Evolutionary conservation across 1,140 invertebrate genomes (phyloP), one percentile per base, ranked within the genome.

Genomic region (Sarcophaga peregrina): DNA sequence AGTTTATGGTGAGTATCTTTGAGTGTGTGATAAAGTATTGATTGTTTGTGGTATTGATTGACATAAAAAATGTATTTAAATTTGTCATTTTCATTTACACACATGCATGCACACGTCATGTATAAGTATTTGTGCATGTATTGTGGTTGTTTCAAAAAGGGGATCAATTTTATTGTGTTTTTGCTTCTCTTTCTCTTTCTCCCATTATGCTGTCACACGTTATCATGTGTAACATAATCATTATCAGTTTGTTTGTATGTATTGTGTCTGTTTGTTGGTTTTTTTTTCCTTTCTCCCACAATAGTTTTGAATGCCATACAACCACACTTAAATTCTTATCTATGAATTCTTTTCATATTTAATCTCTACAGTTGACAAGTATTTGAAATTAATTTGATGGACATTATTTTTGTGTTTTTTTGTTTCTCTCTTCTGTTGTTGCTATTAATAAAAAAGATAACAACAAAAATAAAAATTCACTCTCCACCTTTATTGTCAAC

Each of bases 1-100:
- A 58, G 54, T 58, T 15, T 15, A 13, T 58, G 54, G 15, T 54
- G 25, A 37, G 25, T 54, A 4, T 58, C 13, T n/a, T n/a, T 58
- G 54, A 58, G 54, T 13, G 54, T 58, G 54, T 58, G 13, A 58
- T 7, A n/a, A n/a, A n/a, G 13, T 58, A 58, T 58, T n/a, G 54
- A 58, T 58, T 58, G 54, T 4, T 58, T 58, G 54, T 58, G 54
- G 54, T 58, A 58, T 58, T 58, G 13, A n/a, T n/a, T 58, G 54
- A 58, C 54, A 58, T 58, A 58, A 58, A 58, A 58, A 58, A 58
- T 58, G 54, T 58, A 58, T 58, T 58, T 58, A 58, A 58, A 58
- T 58, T 58, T 58, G n/a, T 58, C 54, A 81, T 13, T 37, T 54
- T 58, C 54, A 81, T 11, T 37, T 54, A n/a, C 58, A 81, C 20